Base-by-base conservation (phyloP, 2,113 vertebrate species). In the Clarias macrocephalus region DNA sequence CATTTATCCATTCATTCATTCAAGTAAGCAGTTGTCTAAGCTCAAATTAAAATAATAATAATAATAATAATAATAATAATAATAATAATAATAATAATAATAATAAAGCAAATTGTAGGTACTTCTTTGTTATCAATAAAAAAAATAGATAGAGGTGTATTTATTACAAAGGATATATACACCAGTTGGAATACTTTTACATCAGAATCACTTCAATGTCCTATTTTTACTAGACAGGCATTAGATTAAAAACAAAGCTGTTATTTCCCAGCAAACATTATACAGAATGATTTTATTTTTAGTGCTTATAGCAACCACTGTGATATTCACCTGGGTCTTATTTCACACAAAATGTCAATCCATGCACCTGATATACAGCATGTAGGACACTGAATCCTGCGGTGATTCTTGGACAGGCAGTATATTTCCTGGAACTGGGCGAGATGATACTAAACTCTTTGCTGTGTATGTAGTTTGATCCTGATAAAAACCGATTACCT, bases 401-500 rank as follows among this genome's bases (percentile, higher is more conserved):
- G 25, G 33, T 82, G 33, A 19, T 82, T 42, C 52, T 82, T 52
- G 23, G 10, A 82, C 52, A 66, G 8, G 25, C 62, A 28, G 81
- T 52, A 10, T n/a, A 28, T 66, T 83, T 83, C n/a, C 80, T 73
- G 80, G n/a, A 87, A 82, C 19, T 66, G 81, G 25, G n/a, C 7
- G 10, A 66, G 81, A 83, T 66, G 81, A 83, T 65, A 83, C 62
- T 28, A 54, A 28, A 83, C 16, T 8, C 23, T 54, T 62, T 60
- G 30, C 83, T 75, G 56, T 85, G 84, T 85, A 66, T 86, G 59
- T 65, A 85, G 59, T 54, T 85, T 65, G 60, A 54, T 52, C 63
- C 48, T 33, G 73, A 77, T 42, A 79, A 37, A 9, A 25, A 52
- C 15, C 23, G 37, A n/a, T 77, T 66, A 66, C 37, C 62, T 52